Conservation (phyloP, 23 tunicate species). For the Phallusia fumigata region DNA sequence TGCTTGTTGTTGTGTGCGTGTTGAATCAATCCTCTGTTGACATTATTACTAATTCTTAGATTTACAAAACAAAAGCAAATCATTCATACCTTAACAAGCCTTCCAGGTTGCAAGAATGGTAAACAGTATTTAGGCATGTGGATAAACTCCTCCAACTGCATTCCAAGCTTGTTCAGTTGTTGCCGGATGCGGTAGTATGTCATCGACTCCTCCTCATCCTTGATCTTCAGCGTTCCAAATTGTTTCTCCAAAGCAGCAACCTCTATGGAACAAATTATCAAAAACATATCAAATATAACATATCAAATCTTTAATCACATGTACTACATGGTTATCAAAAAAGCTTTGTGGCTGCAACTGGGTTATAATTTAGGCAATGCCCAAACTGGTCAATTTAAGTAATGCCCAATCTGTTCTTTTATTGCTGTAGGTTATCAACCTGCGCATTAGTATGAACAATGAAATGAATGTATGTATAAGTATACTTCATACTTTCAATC, state of each 20-base stretch:
- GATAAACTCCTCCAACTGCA: conserved; percentile 68
- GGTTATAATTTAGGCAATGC: too few species aligned
- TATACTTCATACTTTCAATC: conserved; percentile 48
- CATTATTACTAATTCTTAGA: background rate
- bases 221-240: conserved; percentile 35
- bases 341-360: too few species aligned
- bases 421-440: too few species aligned
- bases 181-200: conserved; percentile 86
- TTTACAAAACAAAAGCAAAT: background rate
- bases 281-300: too few species aligned
- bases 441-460: too few species aligned
- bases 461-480: too few species aligned
- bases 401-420: too few species aligned
- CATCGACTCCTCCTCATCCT: conserved; percentile 75
- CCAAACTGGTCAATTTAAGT: too few species aligned
- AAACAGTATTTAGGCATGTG: conserved; percentile 79
- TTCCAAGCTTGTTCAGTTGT: conserved; percentile 66
- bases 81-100: conserved; percentile 67
- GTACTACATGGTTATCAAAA: too few species aligned
- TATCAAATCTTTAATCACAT: too few species aligned
- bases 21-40: too few species aligned
- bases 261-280: conserved; percentile 12
- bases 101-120: conserved; percentile 86
- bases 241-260: conserved; percentile 45
- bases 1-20: too few species aligned